Conservation (phyloP, 2,888 invertebrate species). For the Euzetes globulus region DNA sequence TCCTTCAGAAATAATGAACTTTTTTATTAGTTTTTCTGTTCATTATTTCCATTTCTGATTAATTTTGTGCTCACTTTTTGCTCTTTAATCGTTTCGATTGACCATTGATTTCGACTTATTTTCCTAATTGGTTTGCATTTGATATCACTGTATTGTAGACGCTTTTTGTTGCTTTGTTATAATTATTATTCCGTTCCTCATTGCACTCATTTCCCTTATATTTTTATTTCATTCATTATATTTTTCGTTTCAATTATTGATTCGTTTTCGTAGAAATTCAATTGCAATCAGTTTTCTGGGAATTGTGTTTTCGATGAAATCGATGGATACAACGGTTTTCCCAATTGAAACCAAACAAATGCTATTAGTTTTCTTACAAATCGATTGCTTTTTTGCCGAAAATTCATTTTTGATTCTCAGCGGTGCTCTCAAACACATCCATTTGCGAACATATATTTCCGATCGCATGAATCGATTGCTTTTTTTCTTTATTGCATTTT, state of each 20-base stretch:
- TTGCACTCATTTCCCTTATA: background rate
- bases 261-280: background rate
- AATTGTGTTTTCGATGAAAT: background rate
- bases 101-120: too few species aligned
- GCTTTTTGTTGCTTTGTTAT: too few species aligned
- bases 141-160: too few species aligned
- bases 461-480: too few species aligned
- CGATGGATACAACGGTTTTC: background rate
- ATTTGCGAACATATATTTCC: background rate
- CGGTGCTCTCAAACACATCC: background rate
- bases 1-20: too few species aligned
- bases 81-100: too few species aligned
- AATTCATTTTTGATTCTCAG: background rate
- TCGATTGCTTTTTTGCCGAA: background rate
- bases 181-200: background rate
- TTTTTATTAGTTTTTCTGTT: too few species aligned
- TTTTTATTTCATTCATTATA: background rate
- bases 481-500: background rate
- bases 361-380: background rate
- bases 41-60: too few species aligned
- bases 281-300: background rate
- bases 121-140: too few species aligned
- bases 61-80: too few species aligned
- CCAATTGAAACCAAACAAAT: background rate
- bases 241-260: slow-evolving; percentile 11